Percentiles rank a stretch among this genome's conserved stretches.
These are phyloP conservation scores for Trilocha varians DNA, from an alignment of 2,888 invertebrate species.

Conservation along the genomic window DNA sequence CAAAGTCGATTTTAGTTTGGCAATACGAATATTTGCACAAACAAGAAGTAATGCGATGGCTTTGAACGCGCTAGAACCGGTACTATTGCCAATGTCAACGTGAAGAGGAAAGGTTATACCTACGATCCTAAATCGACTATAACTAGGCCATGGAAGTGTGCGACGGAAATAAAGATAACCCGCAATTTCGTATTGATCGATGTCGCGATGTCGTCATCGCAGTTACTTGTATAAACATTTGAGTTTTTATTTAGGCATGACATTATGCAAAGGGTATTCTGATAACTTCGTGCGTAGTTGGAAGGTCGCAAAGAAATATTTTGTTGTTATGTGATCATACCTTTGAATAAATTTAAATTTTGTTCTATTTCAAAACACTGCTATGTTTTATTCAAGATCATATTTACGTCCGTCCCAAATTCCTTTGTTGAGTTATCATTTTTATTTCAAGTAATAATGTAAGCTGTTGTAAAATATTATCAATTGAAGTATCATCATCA, in stretches of 20 bases:
- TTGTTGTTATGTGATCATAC: constrained; percentile 5
- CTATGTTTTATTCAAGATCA: constrained; percentile 3
- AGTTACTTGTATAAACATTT: constrained; percentile 18
- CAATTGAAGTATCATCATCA: no score
- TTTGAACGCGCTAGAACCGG: background rate
- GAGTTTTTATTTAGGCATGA: constrained; percentile 30
- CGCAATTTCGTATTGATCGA: constrained; percentile 13
- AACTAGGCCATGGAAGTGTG: constrained; percentile 14
- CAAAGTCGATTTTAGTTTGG: no score
- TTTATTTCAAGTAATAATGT: no score
- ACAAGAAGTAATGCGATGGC: no score
- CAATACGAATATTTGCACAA: no score
- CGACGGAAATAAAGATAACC: constrained; percentile 18
- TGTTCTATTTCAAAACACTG: background rate
- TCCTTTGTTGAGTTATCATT: background rate
- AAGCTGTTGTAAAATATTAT: no score
- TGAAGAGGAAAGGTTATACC: constrained; percentile 18
- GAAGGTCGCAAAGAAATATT: background rate
- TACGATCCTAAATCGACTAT: constrained; percentile 9
- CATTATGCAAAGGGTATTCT: constrained; percentile 13
- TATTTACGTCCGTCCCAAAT: background rate
- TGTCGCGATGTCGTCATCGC: constrained; percentile 11
- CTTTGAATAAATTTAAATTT: constrained; percentile 24
- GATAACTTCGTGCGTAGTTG: constrained; percentile 9
- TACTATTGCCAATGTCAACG: background rate